These are phyloP conservation scores for Noctuana brunneofusca DNA, from an alignment of 2,888 invertebrate species.

Conservation along the genomic window DNA sequence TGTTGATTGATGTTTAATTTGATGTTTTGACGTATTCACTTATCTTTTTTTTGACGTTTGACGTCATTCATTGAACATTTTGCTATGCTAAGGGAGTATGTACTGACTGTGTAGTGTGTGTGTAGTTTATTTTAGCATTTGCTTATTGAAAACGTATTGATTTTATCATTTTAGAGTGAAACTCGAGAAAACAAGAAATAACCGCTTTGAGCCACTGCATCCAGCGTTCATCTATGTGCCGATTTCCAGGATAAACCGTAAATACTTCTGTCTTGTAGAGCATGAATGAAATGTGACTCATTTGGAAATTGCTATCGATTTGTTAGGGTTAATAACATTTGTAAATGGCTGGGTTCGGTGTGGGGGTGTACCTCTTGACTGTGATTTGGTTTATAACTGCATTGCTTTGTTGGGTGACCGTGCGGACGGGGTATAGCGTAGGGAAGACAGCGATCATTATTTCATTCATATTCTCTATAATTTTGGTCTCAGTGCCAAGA, in stretches of 20 bases:
- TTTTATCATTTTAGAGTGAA: conserved; percentile 44
- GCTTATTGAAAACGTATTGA: conserved; percentile 36
- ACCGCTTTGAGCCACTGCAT: conserved; percentile 44
- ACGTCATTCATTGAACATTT: no score
- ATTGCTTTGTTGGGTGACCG: conserved; percentile 84
- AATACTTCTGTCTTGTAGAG: conserved; percentile 49
- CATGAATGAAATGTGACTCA: conserved; percentile 42
- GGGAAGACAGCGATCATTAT: conserved; percentile 83
- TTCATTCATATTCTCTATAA: conserved; percentile 81
- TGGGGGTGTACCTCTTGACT: conserved; percentile 86
- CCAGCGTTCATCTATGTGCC: conserved; percentile 45
- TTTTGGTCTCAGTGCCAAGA: conserved; percentile 84
- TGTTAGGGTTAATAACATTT: conserved; percentile 8
- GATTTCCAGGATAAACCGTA: conserved; percentile 49
- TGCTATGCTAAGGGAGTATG: no score
- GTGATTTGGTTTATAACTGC: conserved; percentile 85
- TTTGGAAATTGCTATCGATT: conserved; percentile 13
- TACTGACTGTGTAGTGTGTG: conserved; percentile 29
- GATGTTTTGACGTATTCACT: no score
- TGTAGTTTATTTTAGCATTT: conserved; percentile 1
- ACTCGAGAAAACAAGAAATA: conserved; percentile 45
- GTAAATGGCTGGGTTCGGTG: conserved; percentile 80
- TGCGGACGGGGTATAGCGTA: conserved; percentile 85
- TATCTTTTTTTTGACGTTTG: no score
- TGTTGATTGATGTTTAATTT: no score